Evolutionary conservation across 2,113 vertebrate genomes (phyloP).

Genomic region (Nycticorax nycticorax): DNA sequence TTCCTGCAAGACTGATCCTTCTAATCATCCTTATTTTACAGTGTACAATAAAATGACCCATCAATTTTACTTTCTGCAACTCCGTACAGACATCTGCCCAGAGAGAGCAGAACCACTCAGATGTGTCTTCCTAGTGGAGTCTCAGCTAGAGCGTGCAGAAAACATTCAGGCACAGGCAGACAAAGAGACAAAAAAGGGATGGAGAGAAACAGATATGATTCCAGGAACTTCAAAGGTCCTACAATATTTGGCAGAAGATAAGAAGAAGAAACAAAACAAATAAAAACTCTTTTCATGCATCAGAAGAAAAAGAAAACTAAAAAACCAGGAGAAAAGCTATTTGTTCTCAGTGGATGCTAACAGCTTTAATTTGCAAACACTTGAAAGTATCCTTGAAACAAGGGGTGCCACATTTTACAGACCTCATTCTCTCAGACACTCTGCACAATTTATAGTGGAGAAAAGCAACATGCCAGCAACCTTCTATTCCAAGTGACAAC

Average conservation of each 20-base stretch:
- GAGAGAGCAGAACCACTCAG: background rate
- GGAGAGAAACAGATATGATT: background rate
- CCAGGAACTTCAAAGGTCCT: background rate
- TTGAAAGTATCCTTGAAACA: fast-evolving
- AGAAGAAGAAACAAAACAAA: background rate
- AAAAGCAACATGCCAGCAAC: background rate
- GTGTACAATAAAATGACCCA: background rate
- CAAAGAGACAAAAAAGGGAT: background rate
- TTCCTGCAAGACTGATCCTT: background rate
- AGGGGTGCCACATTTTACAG: background rate
- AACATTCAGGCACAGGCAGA: background rate
- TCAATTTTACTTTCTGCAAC: background rate
- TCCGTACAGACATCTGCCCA: background rate
- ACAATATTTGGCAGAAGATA: background rate
- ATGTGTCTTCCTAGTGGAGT: background rate
- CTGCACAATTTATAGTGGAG: background rate
- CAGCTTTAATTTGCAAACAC: background rate
- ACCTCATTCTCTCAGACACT: background rate
- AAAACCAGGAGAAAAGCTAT: background rate
- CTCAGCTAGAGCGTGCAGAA: background rate
- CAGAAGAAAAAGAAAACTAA: background rate
- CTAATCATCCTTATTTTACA: background rate
- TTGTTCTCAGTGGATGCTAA: background rate
- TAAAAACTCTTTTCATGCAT: background rate
- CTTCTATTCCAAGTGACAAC: background rate